Base-by-base conservation (phyloP, 2,113 vertebrate genomes). In the Percina caprodes region DNA sequence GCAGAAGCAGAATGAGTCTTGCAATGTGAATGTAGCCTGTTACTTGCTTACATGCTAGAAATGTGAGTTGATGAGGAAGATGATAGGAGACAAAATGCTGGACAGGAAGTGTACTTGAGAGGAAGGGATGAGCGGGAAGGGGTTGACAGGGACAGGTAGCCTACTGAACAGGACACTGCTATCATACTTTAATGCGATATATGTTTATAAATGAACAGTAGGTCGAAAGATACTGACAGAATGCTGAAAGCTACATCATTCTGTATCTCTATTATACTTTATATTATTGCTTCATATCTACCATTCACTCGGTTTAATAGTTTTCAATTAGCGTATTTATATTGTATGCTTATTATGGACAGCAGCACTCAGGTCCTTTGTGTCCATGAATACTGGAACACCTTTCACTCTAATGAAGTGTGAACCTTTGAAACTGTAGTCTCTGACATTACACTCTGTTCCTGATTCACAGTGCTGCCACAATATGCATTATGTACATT, bases 311-410 rank as follows among this genome's bases (percentile, higher is more conserved):
- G 12, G 60, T 78, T 79, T 62, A 51, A 55, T 18, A 21, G 58
- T n/a, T 78, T 73, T 46, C 24, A 52, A 55, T 77, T 67, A 74
- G 45, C 19, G 51, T 33, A 10, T 69, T 49, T 33, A 52, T 63
- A 52, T 60, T 69, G 67, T 49, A 5, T 58, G 4, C 24, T 75
- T 46, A 58, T 66, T 24, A 10, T 35, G 61, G 30, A 42, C 48
- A 68, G 82, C 55, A 69, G 58, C 63, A 69, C 66, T 80, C 39
- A 59, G 61, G 54, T 77, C 60, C 46, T 80, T 86, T 70, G 59
- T 74, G 24, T 30, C 69, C 63, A 80, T 54, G 10, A 67, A 62
- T 62, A 67, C 54, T 66, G 21, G 5, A 78, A 48, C 19, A 77
- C 46, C 46, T 84, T 66, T 49, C 23, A 39, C 24, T 80, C 16